phyloP scores from a whole-genome alignment of 1,140 invertebrate genomes.

The Cheumatopsyche charites region DNA sequence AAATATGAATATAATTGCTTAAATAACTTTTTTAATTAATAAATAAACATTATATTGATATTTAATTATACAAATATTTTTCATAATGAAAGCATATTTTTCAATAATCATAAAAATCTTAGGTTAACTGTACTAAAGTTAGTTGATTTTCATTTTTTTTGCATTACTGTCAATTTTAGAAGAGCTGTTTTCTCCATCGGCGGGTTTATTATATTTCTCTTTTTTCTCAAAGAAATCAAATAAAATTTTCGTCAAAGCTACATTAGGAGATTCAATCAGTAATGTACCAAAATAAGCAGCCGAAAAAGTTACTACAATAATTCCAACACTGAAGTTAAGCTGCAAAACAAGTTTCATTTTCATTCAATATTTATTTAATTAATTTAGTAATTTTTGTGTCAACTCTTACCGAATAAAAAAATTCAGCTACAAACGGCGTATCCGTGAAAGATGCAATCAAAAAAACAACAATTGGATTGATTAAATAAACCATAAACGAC shows the following conservation, averaged over 20 bases:
- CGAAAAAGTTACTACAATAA: constrained; percentile 38
- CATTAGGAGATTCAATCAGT: constrained; percentile 20
- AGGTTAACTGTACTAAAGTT: no score
- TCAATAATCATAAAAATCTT: no score
- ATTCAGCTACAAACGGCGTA: background rate
- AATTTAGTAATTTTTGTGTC: background rate
- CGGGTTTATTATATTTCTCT: no score
- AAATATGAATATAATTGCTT: no score
- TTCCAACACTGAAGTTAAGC: constrained; percentile 2
- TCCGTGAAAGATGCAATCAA: constrained; percentile 4
- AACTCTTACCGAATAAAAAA: background rate
- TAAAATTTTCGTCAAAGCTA: background rate
- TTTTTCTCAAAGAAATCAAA: background rate
- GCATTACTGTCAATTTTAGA: no score
- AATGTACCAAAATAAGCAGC: background rate
- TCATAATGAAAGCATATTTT: no score
- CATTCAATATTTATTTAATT: constrained; percentile 3
- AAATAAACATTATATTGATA: no score
- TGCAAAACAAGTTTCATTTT: constrained; percentile 41
- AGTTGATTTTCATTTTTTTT: no score
- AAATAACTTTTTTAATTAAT: no score
- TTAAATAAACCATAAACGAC: constrained; percentile 60
- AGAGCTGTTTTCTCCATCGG: no score
- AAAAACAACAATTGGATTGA: constrained; percentile 57
- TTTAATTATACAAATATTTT: no score